These are phyloP conservation scores for Palloptera scutellata DNA, from an alignment of 2,888 invertebrate genomes.

Conservation along the genomic window DNA sequence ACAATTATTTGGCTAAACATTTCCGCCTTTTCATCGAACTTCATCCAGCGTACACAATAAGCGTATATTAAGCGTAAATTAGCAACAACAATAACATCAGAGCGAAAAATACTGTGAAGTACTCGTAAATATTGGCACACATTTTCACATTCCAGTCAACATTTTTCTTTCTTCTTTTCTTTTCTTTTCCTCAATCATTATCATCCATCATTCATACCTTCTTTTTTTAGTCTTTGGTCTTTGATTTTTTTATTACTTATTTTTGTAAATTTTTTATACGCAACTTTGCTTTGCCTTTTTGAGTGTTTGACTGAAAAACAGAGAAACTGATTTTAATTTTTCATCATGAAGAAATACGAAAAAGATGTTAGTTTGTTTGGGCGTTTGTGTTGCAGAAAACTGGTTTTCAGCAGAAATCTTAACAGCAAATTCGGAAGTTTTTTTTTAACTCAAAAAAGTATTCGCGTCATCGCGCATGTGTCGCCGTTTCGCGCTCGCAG, in stretches of 20 bases:
- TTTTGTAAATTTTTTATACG: no score
- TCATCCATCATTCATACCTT: no score
- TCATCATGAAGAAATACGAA: neutral
- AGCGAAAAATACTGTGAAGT: constrained; percentile 30
- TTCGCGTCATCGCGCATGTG: neutral
- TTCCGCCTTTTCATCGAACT: constrained; percentile 3
- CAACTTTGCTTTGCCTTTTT: no score
- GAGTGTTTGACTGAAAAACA: constrained; percentile 35
- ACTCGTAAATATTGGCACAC: constrained; percentile 36
- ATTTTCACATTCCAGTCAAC: constrained; percentile 36
- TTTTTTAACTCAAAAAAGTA: no score
- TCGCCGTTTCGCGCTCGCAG: neutral
- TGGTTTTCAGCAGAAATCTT: neutral
- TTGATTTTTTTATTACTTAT: no score
- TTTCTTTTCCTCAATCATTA: neutral
- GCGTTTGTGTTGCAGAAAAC: neutral
- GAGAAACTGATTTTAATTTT: constrained; percentile 44
- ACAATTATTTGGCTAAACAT: constrained; percentile 4
- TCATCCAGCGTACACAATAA: neutral
- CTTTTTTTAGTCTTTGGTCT: no score
- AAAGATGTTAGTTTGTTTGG: neutral
- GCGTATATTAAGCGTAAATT: constrained; percentile 45
- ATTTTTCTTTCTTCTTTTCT: constrained; percentile 16
- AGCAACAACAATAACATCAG: constrained; percentile 38
- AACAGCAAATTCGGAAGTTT: no score